A percentile compares a stretch with the other conserved stretches of the same genome.
Evolutionary conservation across 2,113 vertebrate species (phyloP).

Genomic region (Scophthalmus maximus): DNA sequence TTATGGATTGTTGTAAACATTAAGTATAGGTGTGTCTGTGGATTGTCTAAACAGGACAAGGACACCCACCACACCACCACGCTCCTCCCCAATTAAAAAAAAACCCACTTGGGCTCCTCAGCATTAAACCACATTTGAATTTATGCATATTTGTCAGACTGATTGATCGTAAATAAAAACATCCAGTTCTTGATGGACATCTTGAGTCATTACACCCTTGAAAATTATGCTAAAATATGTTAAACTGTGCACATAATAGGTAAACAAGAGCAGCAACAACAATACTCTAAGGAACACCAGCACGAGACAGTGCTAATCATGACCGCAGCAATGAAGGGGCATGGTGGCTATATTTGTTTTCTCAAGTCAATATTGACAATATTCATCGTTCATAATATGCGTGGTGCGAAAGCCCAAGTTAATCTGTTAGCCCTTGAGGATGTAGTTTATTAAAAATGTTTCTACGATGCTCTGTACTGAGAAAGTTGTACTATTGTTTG

Average conservation of each 20-base stretch:
- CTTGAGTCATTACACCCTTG: not conserved
- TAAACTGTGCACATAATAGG: not conserved
- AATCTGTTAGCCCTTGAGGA: too few species aligned
- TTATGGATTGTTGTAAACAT: too few species aligned
- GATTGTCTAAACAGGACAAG: not conserved
- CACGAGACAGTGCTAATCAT: not conserved
- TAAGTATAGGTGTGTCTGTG: not conserved
- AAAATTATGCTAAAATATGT: conserved; percentile 11
- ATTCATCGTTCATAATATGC: too few species aligned
- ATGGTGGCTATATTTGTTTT: not conserved
- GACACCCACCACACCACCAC: not conserved
- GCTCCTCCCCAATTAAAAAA: not conserved
- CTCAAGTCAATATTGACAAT: not conserved
- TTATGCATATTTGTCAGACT: not conserved
- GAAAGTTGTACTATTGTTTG: too few species aligned
- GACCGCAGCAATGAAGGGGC: not conserved
- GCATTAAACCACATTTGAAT: too few species aligned
- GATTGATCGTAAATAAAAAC: not conserved
- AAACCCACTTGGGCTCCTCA: too few species aligned
- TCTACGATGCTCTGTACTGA: not conserved
- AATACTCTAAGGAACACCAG: not conserved
- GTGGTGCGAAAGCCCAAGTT: too few species aligned
- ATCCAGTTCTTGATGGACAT: not conserved
- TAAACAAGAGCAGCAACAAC: not conserved
- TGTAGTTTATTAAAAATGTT: too few species aligned